Evolutionary conservation across 2,797 vertebrate species (phyloP).

Genomic region (Neosilurus hyrtlii): DNA sequence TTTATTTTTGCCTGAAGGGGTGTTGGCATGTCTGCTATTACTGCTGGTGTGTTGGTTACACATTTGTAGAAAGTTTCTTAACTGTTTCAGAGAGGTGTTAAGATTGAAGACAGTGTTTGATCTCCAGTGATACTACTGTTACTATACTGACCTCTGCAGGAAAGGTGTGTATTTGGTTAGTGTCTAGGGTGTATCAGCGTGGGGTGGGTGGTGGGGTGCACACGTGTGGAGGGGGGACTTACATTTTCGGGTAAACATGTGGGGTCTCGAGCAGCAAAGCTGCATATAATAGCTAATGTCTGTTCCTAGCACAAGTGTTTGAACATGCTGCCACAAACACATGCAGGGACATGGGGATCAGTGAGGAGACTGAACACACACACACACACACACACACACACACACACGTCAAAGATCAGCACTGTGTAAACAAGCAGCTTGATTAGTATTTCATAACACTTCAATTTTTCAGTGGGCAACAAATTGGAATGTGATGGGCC

Average conservation of each 20-base stretch:
- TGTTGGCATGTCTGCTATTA: neutral
- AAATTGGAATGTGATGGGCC: constrained; percentile 68
- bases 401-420: constrained; percentile 67
- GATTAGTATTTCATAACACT: constrained; percentile 75
- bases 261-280: constrained; percentile 33
- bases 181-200: constrained; percentile 3
- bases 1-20: neutral
- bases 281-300: constrained; percentile 49
- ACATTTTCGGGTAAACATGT: constrained; percentile 34
- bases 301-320: constrained; percentile 48
- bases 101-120: constrained; percentile 61
- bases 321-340: constrained; percentile 54
- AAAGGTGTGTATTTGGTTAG: constrained; percentile 42
- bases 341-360: constrained; percentile 33
- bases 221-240: neutral
- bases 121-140: constrained; percentile 76
- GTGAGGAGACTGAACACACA: constrained; percentile 56
- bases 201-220: constrained; percentile 19
- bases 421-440: constrained; percentile 72
- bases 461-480: constrained; percentile 77
- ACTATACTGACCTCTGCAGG: constrained; percentile 89
- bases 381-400: constrained; percentile 42
- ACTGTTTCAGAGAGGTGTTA: neutral
- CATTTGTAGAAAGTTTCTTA: neutral
- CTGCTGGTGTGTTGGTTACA: neutral